Evolutionary conservation across 2,113 vertebrate species (phyloP).

Genomic region (Natator depressus): DNA sequence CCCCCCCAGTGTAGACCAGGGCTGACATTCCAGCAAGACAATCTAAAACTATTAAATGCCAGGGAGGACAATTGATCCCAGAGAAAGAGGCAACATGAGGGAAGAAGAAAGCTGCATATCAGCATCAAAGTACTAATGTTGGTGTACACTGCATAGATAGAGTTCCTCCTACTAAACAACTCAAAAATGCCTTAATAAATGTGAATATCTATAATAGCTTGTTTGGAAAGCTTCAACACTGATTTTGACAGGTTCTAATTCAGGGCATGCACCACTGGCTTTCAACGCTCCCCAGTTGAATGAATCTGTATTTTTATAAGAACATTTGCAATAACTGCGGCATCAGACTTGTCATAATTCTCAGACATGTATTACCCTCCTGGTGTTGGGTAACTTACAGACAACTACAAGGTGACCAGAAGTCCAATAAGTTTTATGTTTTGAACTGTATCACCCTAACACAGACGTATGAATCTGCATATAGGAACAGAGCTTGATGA

Average conservation of each 20-base stretch:
- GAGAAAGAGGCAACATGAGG: neutral
- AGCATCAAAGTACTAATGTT: neutral
- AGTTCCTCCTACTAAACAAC: neutral
- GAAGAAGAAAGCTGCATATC: neutral
- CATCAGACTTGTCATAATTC: neutral
- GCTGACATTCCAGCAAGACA: neutral
- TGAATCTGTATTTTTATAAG: neutral
- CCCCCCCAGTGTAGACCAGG: too few species aligned
- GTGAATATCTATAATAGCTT: neutral
- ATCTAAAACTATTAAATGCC: constrained; percentile 54
- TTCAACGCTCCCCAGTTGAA: neutral
- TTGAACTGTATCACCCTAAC: neutral
- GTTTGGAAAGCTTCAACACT: neutral
- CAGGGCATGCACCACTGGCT: neutral
- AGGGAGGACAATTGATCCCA: neutral
- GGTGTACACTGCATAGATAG: neutral
- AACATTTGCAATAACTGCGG: neutral
- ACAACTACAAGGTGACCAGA: neutral
- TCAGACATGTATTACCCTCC: neutral
- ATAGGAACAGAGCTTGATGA: neutral
- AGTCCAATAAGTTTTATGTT: neutral
- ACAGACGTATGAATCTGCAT: neutral
- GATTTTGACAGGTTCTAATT: neutral
- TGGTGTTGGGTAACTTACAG: neutral
- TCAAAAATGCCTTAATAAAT: neutral